Evolutionary conservation across 2,113 vertebrate genomes (phyloP), one percentile per base, ranked within the genome.

Genomic region (Clinocottus analis): DNA sequence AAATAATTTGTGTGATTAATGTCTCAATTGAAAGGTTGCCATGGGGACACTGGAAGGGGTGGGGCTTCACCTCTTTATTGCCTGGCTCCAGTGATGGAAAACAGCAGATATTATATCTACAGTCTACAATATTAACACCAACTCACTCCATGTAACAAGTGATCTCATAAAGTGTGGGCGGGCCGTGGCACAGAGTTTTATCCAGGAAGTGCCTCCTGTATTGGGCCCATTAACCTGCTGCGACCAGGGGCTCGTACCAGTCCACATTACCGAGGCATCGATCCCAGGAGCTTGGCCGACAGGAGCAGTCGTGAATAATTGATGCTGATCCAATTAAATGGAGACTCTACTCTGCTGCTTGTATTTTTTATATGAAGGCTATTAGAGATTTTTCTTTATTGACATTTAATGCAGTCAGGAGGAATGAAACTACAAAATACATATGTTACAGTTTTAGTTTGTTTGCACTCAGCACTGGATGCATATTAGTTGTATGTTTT

Each of bases 221-320:
- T 43, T 7, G 16, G 69, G 60, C 75, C 88, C 91, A 92, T 94
- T 93, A 94, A 89, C 83, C 75, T 85, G 89, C 87, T 78, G 83
- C 53, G 79, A 81, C 87, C 83, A 31, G 87, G 87, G 79, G 84
- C 91, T 89, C 72, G 59, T 89, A 91, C 91, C 85, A 85, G 84
- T 81, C 86, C 83, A 88, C 87, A 93, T 91, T 89, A 92, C 86
- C 76, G 85, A 78, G 35, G 70, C 85, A 94, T 95, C 80, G 94
- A 95, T 94, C 92, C 65, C 87, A 23, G 43, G 77, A 86, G 79
- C 85, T n/a, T n/a, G n/a, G n/a, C n/a, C n/a, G n/a, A n/a, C n/a
- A n/a, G n/a, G n/a, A 66, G 84, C 68, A 14, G 21, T 72, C 21
- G 87, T 95, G 86, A 93, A 95, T 95, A 93, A 94, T 95, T 91